A percentile compares a stretch with the other conserved stretches of the same genome.
Evolutionary conservation across 1,140 invertebrate species (phyloP).

Genomic region (Wasmannia auropunctata): DNA sequence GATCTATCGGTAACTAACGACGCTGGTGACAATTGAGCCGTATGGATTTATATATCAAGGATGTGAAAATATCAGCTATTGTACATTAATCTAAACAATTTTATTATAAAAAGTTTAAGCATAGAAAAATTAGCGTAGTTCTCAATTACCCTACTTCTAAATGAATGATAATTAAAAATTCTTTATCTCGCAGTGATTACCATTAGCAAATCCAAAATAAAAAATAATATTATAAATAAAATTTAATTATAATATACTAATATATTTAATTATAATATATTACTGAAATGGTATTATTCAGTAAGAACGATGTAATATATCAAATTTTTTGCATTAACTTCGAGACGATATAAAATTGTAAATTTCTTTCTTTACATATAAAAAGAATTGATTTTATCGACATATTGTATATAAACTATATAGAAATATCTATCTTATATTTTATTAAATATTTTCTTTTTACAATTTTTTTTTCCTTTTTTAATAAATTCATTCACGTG

Average conservation of each 20-base stretch:
- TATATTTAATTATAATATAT: not conserved
- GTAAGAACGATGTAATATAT: not conserved
- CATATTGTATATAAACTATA: not conserved
- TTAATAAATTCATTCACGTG: not conserved
- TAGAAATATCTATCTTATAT: not conserved
- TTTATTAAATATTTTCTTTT: not conserved
- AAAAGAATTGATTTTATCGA: too few species aligned
- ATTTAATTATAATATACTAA: too few species aligned
- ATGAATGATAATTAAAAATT: not conserved
- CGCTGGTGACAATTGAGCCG: conserved; percentile 12
- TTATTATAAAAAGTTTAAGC: not conserved
- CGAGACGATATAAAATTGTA: not conserved
- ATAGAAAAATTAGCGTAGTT: not conserved
- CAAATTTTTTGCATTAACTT: not conserved
- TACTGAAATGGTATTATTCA: not conserved
- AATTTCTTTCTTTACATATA: not conserved
- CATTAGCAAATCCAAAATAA: not conserved
- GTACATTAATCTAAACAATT: not conserved
- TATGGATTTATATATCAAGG: conserved; percentile 31
- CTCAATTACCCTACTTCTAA: not conserved
- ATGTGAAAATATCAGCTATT: conserved; percentile 7
- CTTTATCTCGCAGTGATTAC: not conserved
- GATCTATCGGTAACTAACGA: conserved; percentile 32
- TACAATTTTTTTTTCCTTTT: not conserved
- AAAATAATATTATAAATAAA: not conserved